Percentiles rank a stretch among this genome's conserved stretches.
These are phyloP conservation scores for Epinephelus awoara DNA, from an alignment of 2,797 vertebrate species.

Conservation along the genomic window DNA sequence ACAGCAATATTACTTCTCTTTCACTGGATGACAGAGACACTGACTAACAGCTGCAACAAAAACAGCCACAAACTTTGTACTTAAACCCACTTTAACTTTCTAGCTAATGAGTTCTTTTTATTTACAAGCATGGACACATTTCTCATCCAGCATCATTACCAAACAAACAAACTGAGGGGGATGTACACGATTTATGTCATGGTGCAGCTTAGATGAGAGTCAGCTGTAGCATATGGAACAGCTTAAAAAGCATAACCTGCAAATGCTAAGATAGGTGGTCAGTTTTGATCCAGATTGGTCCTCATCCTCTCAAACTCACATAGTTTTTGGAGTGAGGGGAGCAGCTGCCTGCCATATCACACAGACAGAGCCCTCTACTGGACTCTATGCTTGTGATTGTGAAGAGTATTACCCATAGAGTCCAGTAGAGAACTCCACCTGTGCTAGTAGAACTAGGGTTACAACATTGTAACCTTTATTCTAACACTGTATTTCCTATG, in stretches of 20 bases:
- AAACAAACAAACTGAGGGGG: slow-evolving; percentile 1
- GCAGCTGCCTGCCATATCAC: background rate
- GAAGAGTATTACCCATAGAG: too few relatives aligned
- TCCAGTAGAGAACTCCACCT: too few relatives aligned
- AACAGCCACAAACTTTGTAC: background rate
- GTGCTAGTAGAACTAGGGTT: too few relatives aligned
- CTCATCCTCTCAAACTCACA: background rate
- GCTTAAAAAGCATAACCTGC: background rate
- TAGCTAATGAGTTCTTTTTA: background rate
- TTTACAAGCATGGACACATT: background rate
- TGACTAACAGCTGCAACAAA: background rate
- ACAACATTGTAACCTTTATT: too few relatives aligned
- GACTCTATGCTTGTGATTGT: too few relatives aligned
- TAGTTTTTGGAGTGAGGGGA: background rate
- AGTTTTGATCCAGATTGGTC: slow-evolving; percentile 4
- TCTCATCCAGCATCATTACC: background rate
- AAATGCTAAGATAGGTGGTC: background rate
- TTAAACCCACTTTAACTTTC: background rate
- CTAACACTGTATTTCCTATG: background rate
- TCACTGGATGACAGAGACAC: background rate
- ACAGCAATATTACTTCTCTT: background rate
- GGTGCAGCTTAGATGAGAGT: background rate
- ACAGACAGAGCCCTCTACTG: too few relatives aligned
- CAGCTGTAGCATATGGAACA: background rate
- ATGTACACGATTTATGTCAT: background rate